A percentile compares a stretch with the other conserved stretches of the same genome.
These are phyloP conservation scores for Sandelia bainsii DNA, from an alignment of 2,797 vertebrate genomes.

Conservation along the genomic window DNA sequence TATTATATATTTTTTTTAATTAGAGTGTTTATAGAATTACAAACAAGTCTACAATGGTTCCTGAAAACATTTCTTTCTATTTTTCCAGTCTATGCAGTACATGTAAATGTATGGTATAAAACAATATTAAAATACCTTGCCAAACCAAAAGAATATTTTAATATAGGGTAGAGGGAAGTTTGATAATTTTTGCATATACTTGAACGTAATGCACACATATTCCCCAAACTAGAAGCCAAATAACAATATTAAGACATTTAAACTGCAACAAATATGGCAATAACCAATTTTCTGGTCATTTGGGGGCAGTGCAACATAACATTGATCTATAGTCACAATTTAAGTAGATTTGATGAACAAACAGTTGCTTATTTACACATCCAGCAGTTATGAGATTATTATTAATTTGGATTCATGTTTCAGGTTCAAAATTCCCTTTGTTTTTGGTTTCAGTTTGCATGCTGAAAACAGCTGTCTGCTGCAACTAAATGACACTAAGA, in stretches of 20 bases:
- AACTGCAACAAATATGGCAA: not conserved
- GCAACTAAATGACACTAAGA: not conserved
- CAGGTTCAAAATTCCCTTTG: no score
- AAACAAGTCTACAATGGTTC: conserved; percentile 8
- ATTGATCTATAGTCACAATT: not conserved
- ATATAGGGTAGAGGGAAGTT: no score
- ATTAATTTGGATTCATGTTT: not conserved
- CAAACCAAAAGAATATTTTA: no score
- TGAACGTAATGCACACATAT: no score
- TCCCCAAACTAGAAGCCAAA: no score
- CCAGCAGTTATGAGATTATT: not conserved
- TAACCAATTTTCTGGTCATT: conserved; percentile 12
- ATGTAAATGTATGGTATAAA: no score
- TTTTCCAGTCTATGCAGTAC: no score
- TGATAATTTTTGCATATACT: no score
- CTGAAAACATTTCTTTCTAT: conserved; percentile 9
- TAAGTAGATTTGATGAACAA: not conserved
- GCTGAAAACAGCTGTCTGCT: no score
- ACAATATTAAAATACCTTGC: no score
- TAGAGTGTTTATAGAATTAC: conserved; percentile 28
- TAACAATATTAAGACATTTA: conserved; percentile 4
- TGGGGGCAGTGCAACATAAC: conserved; percentile 2
- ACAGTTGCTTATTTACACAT: not conserved
- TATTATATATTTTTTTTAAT: conserved; percentile 22
- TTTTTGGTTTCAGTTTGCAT: no score